phyloP scores from a whole-genome alignment of 2,888 invertebrate genomes.

The Gibbula magus region DNA sequence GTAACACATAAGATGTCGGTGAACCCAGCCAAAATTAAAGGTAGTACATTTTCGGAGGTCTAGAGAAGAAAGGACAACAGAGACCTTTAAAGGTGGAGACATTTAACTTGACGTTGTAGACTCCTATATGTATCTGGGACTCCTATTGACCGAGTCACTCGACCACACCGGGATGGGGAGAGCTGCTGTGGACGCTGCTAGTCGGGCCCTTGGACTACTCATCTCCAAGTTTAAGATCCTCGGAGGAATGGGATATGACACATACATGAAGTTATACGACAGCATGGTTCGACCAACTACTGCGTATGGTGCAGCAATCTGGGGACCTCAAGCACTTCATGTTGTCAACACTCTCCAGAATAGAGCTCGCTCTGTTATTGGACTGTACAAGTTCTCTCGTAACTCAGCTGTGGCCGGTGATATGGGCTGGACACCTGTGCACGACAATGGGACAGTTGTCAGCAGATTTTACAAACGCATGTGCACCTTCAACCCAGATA shows the following conservation, averaged over 20 bases:
- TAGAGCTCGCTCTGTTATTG: neutral
- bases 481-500: too few relatives aligned
- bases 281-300: neutral
- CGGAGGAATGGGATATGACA: neutral
- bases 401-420: conserved; percentile 16
- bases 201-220: too few relatives aligned
- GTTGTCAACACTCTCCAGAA: conserved; percentile 23
- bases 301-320: conserved; percentile 21
- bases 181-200: too few relatives aligned
- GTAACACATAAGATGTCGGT: neutral
- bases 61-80: neutral
- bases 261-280: conserved; percentile 21
- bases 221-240: too few relatives aligned
- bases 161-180: too few relatives aligned
- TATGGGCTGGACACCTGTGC: neutral
- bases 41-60: neutral
- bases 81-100: neutral
- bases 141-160: too few relatives aligned
- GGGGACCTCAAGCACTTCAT: neutral
- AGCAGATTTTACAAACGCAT: too few relatives aligned
- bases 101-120: neutral
- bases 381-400: neutral
- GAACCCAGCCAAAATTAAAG: neutral
- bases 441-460: too few relatives aligned
- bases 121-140: too few relatives aligned